Base-by-base conservation (phyloP, 1,140 invertebrate genomes). In the Diachasma alloeum region DNA sequence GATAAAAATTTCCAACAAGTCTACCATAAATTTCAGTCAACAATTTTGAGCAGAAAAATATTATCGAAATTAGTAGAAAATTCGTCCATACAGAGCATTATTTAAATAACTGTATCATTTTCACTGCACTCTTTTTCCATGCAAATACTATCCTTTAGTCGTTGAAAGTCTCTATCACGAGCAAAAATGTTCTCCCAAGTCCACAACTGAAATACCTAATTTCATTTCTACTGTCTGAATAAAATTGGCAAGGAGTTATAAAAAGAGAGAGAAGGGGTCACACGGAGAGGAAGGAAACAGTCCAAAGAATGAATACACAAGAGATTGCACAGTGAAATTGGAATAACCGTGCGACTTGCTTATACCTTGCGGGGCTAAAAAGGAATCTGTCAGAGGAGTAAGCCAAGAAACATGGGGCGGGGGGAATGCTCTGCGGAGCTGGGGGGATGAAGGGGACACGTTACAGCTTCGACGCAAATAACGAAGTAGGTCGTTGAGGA, bases 401-500 rank as follows among this genome's bases (percentile, higher is more conserved):
- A 74, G 72, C 72, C 48, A 59, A 44, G 59, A 53, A 53, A 63
- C 59, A 24, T 1, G 19, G 59, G 48, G 13, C 0, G 31, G 31
- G 31, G 31, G 31, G 31, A 31, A 59, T n/a, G 10, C 10, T 59
- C 11, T 46, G 10, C 4, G 15, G 36, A 5, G 24, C 17, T 1
- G 46, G 22, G 70, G 22, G 24, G 46, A 9, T 24, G 42, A 15
- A 67, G 22, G 53, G 72, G 8, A 56, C 36, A 67, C 42, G 71
- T 78, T 74, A 74, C 67, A 78, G 53, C 71, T 75, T 71, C 68
- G 72, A 74, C 70, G 46, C 72, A 78, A 78, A 74, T 78, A 78
- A 78, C 77, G 72, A 78, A 78, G 76, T 78, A 70, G 76, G 72
- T 78, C 77, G 67, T 66, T 39, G 72, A n/a, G 46, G 67, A 78